These are phyloP conservation scores for Balaenoptera acutorostrata DNA, from an alignment of 2,113 vertebrate species.

Conservation along the genomic window DNA sequence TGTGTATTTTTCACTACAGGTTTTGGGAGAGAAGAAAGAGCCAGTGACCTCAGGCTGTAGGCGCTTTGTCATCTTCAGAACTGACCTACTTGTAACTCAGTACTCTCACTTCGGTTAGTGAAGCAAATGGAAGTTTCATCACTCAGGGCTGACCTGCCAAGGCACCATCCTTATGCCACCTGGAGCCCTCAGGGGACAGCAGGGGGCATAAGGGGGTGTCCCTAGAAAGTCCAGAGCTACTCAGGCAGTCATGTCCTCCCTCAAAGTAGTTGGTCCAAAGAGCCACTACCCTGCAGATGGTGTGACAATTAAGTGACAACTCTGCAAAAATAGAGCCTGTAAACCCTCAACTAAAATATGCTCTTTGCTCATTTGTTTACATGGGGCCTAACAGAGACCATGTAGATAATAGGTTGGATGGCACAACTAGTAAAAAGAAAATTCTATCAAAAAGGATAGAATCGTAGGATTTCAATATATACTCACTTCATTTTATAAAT, in stretches of 20 bases:
- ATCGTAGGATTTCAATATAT: neutral
- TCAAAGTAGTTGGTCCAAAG: neutral
- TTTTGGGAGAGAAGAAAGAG: neutral
- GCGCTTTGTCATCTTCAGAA: neutral
- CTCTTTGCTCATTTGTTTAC: neutral
- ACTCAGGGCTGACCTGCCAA: neutral
- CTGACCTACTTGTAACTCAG: neutral
- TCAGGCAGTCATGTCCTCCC: neutral
- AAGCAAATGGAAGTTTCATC: neutral
- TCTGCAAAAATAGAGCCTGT: neutral
- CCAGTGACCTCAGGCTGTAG: neutral
- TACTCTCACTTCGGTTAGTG: neutral
- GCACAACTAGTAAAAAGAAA: neutral
- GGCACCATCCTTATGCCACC: neutral
- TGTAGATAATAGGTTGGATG: neutral
- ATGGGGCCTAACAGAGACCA: neutral
- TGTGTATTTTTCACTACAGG: neutral
- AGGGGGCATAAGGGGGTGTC: fast-evolving
- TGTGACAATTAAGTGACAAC: neutral
- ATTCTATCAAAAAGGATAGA: neutral
- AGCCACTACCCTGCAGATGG: neutral
- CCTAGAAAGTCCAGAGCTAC: neutral
- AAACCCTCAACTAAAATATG: neutral
- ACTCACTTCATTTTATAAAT: neutral
- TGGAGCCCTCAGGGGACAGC: neutral